phyloP scores from a whole-genome alignment of 2,797 vertebrate species.

The Anas georgica region DNA sequence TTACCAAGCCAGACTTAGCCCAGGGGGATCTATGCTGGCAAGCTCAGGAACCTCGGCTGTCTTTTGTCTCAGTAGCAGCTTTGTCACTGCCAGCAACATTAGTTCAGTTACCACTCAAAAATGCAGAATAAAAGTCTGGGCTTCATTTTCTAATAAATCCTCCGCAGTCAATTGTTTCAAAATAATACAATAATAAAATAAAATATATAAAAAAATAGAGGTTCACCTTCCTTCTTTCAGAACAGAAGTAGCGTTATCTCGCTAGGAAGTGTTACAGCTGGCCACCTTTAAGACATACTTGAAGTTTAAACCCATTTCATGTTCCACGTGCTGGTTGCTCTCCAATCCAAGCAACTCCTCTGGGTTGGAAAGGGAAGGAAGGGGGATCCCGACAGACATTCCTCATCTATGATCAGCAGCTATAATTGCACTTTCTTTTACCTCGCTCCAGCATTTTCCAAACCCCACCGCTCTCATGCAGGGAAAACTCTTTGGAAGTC shows the following conservation, averaged over 20 bases:
- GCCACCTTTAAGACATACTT: not conserved
- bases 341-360: not conserved
- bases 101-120: slow-evolving; percentile 1
- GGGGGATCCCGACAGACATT: not conserved
- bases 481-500: slow-evolving; percentile 32
- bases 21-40: slow-evolving; percentile 10
- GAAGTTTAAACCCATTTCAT: not conserved
- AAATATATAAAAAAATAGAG: too few relatives aligned
- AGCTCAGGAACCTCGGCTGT: not conserved
- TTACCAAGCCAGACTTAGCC: not conserved
- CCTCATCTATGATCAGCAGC: not conserved
- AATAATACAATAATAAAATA: not conserved
- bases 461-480: not conserved
- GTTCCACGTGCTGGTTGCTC: not conserved
- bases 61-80: not conserved
- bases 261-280: not conserved
- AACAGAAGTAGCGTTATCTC: not conserved
- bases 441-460: slow-evolving; percentile 5
- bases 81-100: not conserved
- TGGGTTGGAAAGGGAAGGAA: not conserved
- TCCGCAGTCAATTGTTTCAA: not conserved
- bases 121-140: not conserved
- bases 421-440: not conserved
- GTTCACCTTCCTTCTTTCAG: not conserved
- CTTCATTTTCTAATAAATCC: not conserved